Evolutionary conservation across 2,888 invertebrate genomes (phyloP).

Genomic region (Ariolimax columbianus): DNA sequence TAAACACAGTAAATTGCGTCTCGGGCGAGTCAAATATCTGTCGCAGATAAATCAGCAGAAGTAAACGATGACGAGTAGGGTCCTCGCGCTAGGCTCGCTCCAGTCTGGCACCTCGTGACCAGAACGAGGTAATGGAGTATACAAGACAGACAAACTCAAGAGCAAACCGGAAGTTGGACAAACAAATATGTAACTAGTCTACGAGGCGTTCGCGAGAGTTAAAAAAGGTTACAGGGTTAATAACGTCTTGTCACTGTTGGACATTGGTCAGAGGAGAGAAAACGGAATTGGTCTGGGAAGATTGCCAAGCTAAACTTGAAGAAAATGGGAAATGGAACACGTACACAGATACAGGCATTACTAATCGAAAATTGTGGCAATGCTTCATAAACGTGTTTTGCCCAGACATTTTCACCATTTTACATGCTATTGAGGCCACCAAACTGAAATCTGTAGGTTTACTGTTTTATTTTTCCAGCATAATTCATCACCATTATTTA

Average conservation of each 20-base stretch:
- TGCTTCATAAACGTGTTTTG: not conserved
- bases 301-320: constrained; percentile 7
- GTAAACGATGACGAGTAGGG: not conserved
- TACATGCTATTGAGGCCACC: too few relatives aligned
- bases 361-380: not conserved
- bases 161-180: constrained; percentile 13
- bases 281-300: constrained; percentile 11
- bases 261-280: constrained; percentile 12
- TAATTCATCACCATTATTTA: too few relatives aligned
- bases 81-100: not conserved
- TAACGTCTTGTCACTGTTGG: constrained; percentile 28
- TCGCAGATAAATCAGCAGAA: not conserved
- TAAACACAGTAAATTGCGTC: too few relatives aligned
- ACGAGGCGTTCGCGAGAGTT: constrained; percentile 4
- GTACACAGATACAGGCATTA: not conserved
- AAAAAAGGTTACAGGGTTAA: constrained; percentile 14
- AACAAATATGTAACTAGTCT: constrained; percentile 16
- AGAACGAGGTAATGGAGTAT: constrained; percentile 15
- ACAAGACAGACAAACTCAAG: not conserved
- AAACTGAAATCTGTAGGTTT: too few relatives aligned
- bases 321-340: not conserved
- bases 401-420: too few relatives aligned
- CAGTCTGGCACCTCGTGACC: not conserved
- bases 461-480: too few relatives aligned
- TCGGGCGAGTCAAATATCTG: not conserved